phyloP scores from a whole-genome alignment of 2,797 vertebrate species.

The Chanos chanos region DNA sequence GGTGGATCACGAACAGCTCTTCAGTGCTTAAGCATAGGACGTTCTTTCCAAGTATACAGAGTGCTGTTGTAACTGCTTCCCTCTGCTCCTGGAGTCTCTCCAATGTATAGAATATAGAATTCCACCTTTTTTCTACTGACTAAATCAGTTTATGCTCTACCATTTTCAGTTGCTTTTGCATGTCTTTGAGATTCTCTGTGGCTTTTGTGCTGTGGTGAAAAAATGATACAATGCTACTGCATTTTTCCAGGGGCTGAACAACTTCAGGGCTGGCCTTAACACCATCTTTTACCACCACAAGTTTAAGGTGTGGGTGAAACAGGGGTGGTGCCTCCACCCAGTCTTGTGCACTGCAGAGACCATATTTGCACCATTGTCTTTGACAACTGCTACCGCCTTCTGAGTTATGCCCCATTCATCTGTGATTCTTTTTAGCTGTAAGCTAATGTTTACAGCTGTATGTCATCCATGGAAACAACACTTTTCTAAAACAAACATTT shows the following conservation, averaged over 20 bases:
- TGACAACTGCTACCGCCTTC: constrained; percentile 20
- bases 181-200: constrained; percentile 26
- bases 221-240: background rate
- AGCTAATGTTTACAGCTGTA: constrained; percentile 15
- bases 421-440: background rate
- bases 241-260: background rate
- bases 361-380: constrained; percentile 35
- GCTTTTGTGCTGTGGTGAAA: constrained; percentile 21
- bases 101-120: constrained; percentile 2
- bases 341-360: constrained; percentile 33
- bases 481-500: constrained; percentile 21
- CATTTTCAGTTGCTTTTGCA: constrained; percentile 28
- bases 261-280: constrained; percentile 12
- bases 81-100: constrained; percentile 5
- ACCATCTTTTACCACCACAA: constrained; percentile 14
- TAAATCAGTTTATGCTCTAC: constrained; percentile 33
- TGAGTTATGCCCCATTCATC: constrained; percentile 10
- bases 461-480: constrained; percentile 7
- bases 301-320: constrained; percentile 22
- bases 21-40: constrained; percentile 18
- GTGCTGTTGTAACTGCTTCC: background rate
- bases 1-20: constrained; percentile 3
- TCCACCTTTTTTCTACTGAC: constrained; percentile 35
- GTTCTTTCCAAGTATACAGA: constrained; percentile 21
- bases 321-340: constrained; percentile 29